These are phyloP conservation scores for Melinaea marsaeus DNA, from an alignment of 2,888 invertebrate genomes.

Conservation along the genomic window DNA sequence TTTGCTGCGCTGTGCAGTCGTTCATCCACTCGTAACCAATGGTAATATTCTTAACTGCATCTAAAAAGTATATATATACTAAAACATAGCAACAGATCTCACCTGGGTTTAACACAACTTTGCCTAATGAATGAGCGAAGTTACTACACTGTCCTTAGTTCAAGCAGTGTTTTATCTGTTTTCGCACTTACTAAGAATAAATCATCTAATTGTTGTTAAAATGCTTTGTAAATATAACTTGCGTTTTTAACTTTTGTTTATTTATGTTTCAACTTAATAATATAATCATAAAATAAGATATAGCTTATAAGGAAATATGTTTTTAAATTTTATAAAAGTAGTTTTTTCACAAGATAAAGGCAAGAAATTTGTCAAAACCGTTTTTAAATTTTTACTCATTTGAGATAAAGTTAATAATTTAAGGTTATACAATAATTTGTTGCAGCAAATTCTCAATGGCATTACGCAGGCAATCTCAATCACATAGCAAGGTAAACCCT, in stretches of 20 bases:
- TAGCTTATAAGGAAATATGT: no score
- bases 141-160: constrained; percentile 11
- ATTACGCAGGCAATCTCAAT: constrained; percentile 61
- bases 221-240: no score
- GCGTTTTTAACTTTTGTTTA: no score
- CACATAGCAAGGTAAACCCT: constrained; percentile 62
- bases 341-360: no score
- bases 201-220: constrained; percentile 35
- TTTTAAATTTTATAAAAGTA: no score
- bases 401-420: constrained; percentile 28
- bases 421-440: constrained; percentile 42
- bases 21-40: constrained; percentile 37
- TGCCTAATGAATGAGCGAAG: constrained; percentile 24
- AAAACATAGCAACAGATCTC: constrained; percentile 11
- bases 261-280: no score
- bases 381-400: no score
- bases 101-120: constrained; percentile 11
- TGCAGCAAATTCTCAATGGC: constrained; percentile 46
- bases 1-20: constrained; percentile 40
- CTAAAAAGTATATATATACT: constrained; percentile 11
- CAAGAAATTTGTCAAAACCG: no score
- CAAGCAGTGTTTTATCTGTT: constrained; percentile 8
- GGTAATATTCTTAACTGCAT: constrained; percentile 18
- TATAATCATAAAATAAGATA: no score
- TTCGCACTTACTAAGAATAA: constrained; percentile 1